Percentiles rank a stretch among this genome's conserved stretches.
Conservation (phyloP, 30 jellyfish, hydroid and myxozoan genomes). For the Hydractinia echinata region DNA sequence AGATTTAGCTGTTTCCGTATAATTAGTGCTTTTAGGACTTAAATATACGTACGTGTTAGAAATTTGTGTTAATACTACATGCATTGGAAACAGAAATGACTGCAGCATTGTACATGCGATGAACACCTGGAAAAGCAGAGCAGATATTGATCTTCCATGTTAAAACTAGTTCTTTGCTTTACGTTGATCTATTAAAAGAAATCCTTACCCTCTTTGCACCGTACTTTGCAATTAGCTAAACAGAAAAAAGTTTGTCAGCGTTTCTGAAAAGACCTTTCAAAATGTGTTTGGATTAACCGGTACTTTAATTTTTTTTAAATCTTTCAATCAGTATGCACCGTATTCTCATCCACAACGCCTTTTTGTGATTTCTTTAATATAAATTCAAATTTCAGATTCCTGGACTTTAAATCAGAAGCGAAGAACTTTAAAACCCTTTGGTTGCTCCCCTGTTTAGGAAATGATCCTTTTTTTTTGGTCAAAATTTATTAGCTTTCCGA, state of each 20-base stretch:
- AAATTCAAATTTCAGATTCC: too few species aligned
- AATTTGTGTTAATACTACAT: not conserved
- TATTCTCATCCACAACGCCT: too few species aligned
- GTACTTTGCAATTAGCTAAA: slow-evolving; percentile 1
- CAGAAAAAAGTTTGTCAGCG: not conserved
- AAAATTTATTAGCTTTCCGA: too few species aligned
- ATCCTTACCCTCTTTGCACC: slow-evolving; percentile 12
- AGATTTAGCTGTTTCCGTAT: not conserved
- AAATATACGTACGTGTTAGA: not conserved
- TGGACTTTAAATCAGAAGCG: too few species aligned
- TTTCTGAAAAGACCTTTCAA: not conserved
- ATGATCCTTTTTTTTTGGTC: too few species aligned
- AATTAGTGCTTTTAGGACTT: not conserved
- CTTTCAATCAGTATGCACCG: too few species aligned
- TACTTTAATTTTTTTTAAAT: too few species aligned
- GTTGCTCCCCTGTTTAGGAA: too few species aligned
- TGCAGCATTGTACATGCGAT: not conserved
- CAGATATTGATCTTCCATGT: not conserved
- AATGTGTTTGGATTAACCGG: too few species aligned
- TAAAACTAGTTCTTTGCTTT: not conserved
- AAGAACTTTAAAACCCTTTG: too few species aligned
- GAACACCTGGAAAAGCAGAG: not conserved
- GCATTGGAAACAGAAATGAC: slow-evolving; percentile 3
- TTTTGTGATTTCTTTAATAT: too few species aligned
- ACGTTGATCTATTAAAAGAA: not conserved